Evolutionary conservation across 1,140 invertebrate species (phyloP).

Genomic region (Drosophila burlai): DNA sequence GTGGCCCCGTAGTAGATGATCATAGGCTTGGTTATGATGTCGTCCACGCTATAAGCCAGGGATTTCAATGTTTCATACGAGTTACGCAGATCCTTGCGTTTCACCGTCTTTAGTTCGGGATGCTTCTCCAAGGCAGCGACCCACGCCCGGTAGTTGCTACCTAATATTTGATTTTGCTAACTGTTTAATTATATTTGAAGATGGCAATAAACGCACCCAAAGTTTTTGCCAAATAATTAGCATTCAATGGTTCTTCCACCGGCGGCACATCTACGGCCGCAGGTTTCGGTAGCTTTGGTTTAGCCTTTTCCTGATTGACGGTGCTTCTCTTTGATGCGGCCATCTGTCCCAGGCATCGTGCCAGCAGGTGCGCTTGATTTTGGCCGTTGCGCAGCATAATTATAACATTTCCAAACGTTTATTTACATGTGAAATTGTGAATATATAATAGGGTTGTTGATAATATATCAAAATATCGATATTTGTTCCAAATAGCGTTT

Average conservation of each 20-base stretch:
- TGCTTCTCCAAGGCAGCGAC: conserved; percentile 60
- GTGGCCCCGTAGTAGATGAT: conserved; percentile 86
- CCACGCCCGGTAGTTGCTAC: conserved; percentile 60
- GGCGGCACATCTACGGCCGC: conserved; percentile 31
- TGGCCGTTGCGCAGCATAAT: conserved; percentile 64
- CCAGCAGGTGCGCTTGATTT: conserved; percentile 38
- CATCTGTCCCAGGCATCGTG: conserved; percentile 22
- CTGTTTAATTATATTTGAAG: not conserved
- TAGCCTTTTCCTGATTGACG: conserved; percentile 15
- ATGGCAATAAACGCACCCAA: conserved; percentile 36
- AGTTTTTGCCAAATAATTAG: conserved; percentile 50
- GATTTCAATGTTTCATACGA: conserved; percentile 65
- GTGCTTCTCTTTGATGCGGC: conserved; percentile 14
- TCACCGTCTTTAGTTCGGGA: conserved; percentile 71
- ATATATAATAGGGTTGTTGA: conserved; percentile 8
- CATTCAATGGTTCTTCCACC: conserved; percentile 58
- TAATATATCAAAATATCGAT: too few relatives aligned
- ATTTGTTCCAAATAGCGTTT: too few relatives aligned
- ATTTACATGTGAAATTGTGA: conserved; percentile 22
- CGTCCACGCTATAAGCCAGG: conserved; percentile 79
- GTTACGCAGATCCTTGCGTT: conserved; percentile 68
- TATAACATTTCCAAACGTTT: conserved; percentile 31
- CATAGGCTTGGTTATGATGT: conserved; percentile 86
- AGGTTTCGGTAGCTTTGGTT: conserved; percentile 11
- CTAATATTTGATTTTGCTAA: conserved; percentile 12